phyloP scores from a whole-genome alignment of 1,140 invertebrate genomes.

The Rhysida immarginata region DNA sequence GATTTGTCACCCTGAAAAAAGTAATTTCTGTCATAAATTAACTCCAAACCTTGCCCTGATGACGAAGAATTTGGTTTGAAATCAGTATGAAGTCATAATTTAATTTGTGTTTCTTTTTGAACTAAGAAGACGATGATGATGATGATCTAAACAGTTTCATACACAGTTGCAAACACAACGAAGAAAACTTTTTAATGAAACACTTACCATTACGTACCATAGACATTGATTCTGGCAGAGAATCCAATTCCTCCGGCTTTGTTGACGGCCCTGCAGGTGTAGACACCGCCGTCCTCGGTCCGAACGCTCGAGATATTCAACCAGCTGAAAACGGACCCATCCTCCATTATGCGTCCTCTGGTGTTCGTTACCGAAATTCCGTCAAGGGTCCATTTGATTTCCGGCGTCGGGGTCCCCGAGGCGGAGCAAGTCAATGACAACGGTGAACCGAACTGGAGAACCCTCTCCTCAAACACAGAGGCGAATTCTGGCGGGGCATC shows the following conservation, averaged over 20 bases:
- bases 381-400: constrained; percentile 33
- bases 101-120: no score
- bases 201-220: constrained; percentile 7
- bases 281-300: constrained; percentile 81
- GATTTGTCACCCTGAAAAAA: no score
- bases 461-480: constrained; percentile 69
- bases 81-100: no score
- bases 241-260: constrained; percentile 56
- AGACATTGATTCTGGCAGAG: constrained; percentile 30
- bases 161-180: no score
- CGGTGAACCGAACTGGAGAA: constrained; percentile 66
- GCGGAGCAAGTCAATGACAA: constrained; percentile 67
- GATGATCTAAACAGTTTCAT: no score
- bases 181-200: no score
- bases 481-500: constrained; percentile 57
- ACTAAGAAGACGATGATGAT: no score
- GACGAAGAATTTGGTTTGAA: no score
- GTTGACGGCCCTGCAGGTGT: constrained; percentile 71
- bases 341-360: constrained; percentile 51
- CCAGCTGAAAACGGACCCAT: constrained; percentile 83
- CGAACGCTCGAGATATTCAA: constrained; percentile 78
- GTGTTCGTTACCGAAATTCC: constrained; percentile 24
- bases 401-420: constrained; percentile 70
- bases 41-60: no score
- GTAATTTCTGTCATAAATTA: no score